Base-by-base conservation (phyloP, 2,113 vertebrate species). In the Calcarius ornatus region DNA sequence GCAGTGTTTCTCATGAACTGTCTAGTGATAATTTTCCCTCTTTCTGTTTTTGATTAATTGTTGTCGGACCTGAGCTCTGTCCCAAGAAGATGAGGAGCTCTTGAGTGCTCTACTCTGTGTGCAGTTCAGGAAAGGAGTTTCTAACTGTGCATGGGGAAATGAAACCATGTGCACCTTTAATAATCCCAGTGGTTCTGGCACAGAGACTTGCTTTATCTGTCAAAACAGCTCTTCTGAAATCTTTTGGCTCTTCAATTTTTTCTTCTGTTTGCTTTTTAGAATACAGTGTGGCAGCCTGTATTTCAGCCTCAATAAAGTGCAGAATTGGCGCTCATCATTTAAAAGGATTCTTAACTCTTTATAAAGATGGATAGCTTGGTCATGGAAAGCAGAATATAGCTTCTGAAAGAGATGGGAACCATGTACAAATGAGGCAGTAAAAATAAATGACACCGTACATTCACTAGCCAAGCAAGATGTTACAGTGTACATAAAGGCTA, bases 371-470 rank as follows among this genome's bases (percentile, higher is more conserved):
- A 95, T 91, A 90, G 61, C 48, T 72, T 45, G 51, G 81, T 79
- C 90, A 66, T 56, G 53, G 90, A 54, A 94, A 83, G 84, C 59
- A 75, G 60, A 95, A 88, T 79, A 90, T 11, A 75, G 25, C 77
- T 81, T 80, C 75, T 76, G 77, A 83, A 95, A 93, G 91, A 92
- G 88, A 95, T 54, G 77, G 40, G 81, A 96, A 53, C 70, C 77
- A 71, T 72, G 92, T 94, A 95, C 71, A 96, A 97, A 96, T 88
- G 94, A 97, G 84, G 92, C 78, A 90, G 95, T 97, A 96, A 97
- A 97, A 97, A 81, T 90, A 97, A 97, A 97, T 94, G 94, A 80
- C 59, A 96, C 94, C 92, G 96, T 96, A 96, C 95, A 95, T 96
- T 95, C 92, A 92, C 94, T 87, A 95, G 93, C 86, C 96, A 97